Base-by-base conservation (phyloP, 64 coral and sea anemone species). In the Pocillopora verrucosa region DNA sequence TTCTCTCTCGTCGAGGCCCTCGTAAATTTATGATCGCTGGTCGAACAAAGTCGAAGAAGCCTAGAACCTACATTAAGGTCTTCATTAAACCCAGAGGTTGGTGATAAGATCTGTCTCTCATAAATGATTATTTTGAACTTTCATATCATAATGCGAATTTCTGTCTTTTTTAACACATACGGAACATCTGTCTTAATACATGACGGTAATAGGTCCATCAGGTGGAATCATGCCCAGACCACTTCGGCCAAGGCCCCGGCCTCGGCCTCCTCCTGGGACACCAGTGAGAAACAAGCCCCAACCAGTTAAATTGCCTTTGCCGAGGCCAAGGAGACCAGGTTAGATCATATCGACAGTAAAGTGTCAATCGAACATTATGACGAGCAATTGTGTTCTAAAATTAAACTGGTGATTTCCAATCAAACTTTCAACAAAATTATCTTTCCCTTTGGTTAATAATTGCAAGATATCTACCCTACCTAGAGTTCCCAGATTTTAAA, bases 241-340 rank as follows among this genome's bases (percentile, higher is more conserved):
- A 84, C 63, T 4, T 72, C 82, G 36, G 19, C 38, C 64, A n/a
- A 65, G 65, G 57, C 82, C 82, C 36, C 82, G 61, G 20, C 76
- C 77, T 73, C 76, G 87, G 51, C 76, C 61, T 19, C 61, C 61
- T 25, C 88, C 88, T 25, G 34, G 62, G 9, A 0, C 13, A 9
- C 63, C 34, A 14, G 41, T 30, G 59, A 62, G 63, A 56, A 77
- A 22, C 14, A 56, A 15, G 22, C 76, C 76, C 10, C n/a, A 76
- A 16, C 68, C 51, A 45, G 16, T 83, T 4, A 69, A 24, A 51
- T 65, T 84, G 13, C 82, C 82, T 24, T 84, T 84, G 56, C 82
- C 82, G 69, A 84, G 82, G 25, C 82, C 82, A 67, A 84, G 20
- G 22, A 65, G 2, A 17, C 63, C 63, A 84, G 82, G 82, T 84